Evolutionary conservation across 2,113 vertebrate genomes (phyloP).

Genomic region (Poicephalus meyeri): DNA sequence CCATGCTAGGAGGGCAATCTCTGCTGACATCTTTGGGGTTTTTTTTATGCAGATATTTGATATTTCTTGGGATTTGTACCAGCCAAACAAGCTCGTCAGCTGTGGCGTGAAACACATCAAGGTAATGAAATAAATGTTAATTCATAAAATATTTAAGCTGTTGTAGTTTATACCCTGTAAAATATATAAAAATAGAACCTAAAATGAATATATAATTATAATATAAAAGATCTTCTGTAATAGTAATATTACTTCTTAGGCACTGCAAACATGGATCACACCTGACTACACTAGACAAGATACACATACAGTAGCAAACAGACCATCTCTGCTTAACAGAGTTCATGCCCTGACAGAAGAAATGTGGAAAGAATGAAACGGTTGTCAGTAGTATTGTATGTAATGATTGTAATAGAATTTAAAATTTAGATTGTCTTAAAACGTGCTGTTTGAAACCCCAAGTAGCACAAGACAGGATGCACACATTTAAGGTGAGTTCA

Average conservation of each 20-base stretch:
- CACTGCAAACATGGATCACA: not conserved
- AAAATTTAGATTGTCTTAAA: not conserved
- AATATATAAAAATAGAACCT: not conserved
- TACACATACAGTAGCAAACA: not conserved
- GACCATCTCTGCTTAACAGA: not conserved
- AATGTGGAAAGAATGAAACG: not conserved
- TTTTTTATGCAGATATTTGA: slow-evolving; percentile 88
- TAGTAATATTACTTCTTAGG: not conserved
- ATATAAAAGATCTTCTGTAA: not conserved
- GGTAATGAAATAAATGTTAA: slow-evolving; percentile 73
- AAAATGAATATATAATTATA: not conserved
- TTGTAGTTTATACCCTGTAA: not conserved
- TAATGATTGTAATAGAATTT: not conserved
- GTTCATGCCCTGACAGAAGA: not conserved
- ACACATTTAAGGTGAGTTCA: not conserved
- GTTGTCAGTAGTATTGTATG: not conserved
- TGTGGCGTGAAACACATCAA: slow-evolving; percentile 97
- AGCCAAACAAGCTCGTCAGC: slow-evolving; percentile 94
- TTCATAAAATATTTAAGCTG: not conserved
- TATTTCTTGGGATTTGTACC: slow-evolving; percentile 96
- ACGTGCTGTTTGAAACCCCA: not conserved
- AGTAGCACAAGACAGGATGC: not conserved
- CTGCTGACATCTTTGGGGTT: not conserved
- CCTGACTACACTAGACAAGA: not conserved
- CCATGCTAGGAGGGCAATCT: not conserved